A percentile compares a stretch with the other conserved stretches of the same genome.
Evolutionary conservation across 2,797 vertebrate genomes (phyloP).

Genomic region (Xerus rutilus): DNA sequence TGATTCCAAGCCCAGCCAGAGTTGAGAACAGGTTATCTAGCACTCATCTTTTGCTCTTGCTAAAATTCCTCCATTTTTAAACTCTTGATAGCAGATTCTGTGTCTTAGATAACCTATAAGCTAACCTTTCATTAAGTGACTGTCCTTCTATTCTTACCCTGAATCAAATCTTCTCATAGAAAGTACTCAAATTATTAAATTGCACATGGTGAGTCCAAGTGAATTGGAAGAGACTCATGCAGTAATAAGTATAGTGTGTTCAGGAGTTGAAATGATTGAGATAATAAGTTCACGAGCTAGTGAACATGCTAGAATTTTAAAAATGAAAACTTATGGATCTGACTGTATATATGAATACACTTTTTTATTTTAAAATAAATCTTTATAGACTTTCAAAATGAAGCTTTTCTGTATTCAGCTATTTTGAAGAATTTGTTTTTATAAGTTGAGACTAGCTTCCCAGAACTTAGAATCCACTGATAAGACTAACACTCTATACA

Average conservation of each 20-base stretch:
- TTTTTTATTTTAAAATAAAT: background rate
- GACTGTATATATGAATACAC: background rate
- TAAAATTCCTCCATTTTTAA: constrained; percentile 29
- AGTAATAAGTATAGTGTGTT: background rate
- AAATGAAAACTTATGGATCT: background rate
- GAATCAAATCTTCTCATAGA: constrained; percentile 31
- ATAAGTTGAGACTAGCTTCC: background rate
- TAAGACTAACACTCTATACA: background rate
- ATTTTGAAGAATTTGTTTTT: constrained; percentile 67
- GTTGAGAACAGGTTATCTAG: background rate
- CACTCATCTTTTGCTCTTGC: background rate
- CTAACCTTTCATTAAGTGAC: background rate
- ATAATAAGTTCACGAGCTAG: background rate
- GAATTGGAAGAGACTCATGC: background rate
- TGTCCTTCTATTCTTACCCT: background rate
- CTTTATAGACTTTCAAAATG: constrained; percentile 31
- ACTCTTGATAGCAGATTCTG: background rate
- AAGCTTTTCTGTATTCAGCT: constrained; percentile 37
- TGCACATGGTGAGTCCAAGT: background rate
- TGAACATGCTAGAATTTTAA: background rate
- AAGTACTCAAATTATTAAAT: constrained; percentile 15
- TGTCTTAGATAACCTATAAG: background rate
- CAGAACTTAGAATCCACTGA: background rate
- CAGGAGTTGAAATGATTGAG: background rate
- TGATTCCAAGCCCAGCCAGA: background rate